phyloP scores from a whole-genome alignment of 2,113 vertebrate genomes.

The Caranx ignobilis region DNA sequence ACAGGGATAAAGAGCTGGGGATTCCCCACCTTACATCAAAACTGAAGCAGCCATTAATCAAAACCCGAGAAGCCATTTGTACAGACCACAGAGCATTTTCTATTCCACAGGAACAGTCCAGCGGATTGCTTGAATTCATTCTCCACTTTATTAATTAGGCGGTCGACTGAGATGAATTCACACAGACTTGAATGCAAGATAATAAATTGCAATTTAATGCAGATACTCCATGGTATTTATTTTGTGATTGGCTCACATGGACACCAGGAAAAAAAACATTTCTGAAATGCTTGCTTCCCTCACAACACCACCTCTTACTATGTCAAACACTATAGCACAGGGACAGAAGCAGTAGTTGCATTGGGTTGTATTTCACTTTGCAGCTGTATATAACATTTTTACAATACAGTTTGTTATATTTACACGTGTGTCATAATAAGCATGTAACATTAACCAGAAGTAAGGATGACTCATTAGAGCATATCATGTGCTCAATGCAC shows the following conservation, averaged over 20 bases:
- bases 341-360: neutral
- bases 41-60: slow-evolving; percentile 22
- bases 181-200: neutral
- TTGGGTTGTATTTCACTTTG: neutral
- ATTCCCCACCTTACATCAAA: slow-evolving; percentile 50
- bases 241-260: neutral
- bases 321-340: neutral
- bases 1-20: slow-evolving; percentile 33
- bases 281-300: neutral
- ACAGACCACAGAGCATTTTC: slow-evolving; percentile 14
- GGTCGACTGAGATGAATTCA: neutral
- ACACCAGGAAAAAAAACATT: neutral
- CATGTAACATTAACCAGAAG: neutral
- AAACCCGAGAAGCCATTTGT: slow-evolving; percentile 25
- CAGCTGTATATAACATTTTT: neutral
- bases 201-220: neutral
- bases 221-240: neutral
- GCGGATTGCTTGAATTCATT: slow-evolving; percentile 13
- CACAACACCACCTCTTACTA: neutral
- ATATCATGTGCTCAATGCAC: neutral
- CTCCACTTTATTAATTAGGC: slow-evolving; percentile 38
- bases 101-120: slow-evolving; percentile 3
- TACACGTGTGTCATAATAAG: no score
- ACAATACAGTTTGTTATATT: neutral
- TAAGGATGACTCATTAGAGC: slow-evolving; percentile 11